These are phyloP conservation scores for Mythimna vitellina DNA, from an alignment of 2,888 invertebrate genomes.

Conservation along the genomic window DNA sequence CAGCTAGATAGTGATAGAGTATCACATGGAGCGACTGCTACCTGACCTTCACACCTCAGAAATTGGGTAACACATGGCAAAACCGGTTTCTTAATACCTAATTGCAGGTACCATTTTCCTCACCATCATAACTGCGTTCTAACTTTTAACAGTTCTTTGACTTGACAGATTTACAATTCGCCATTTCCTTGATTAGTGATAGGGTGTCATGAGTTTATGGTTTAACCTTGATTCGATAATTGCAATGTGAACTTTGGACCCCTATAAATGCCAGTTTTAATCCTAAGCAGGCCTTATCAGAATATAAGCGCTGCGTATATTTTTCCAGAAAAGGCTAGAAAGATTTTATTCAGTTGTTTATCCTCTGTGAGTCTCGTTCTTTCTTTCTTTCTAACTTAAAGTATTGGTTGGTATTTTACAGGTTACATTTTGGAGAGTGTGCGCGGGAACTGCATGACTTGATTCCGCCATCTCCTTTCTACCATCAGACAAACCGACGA, in stretches of 20 bases:
- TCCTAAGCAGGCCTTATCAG: not conserved
- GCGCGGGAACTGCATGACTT: no score
- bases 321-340: no score
- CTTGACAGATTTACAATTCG: not conserved
- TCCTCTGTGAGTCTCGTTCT: no score
- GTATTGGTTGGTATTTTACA: no score
- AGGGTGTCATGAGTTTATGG: not conserved
- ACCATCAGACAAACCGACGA: no score
- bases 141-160: not conserved
- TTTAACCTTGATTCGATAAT: constrained; percentile 6
- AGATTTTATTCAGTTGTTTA: no score
- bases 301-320: no score
- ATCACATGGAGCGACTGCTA: no score
- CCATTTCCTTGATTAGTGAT: not conserved
- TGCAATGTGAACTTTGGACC: not conserved
- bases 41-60: not conserved
- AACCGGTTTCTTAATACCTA: not conserved
- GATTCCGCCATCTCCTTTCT: no score
- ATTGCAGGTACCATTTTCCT: not conserved
- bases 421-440: no score
- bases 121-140: not conserved
- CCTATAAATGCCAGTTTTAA: not conserved
- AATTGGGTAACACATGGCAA: not conserved
- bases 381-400: no score
- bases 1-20: no score